phyloP scores from a whole-genome alignment of 2,113 vertebrate genomes.

The Sinocyclocheilus rhinocerous region DNA sequence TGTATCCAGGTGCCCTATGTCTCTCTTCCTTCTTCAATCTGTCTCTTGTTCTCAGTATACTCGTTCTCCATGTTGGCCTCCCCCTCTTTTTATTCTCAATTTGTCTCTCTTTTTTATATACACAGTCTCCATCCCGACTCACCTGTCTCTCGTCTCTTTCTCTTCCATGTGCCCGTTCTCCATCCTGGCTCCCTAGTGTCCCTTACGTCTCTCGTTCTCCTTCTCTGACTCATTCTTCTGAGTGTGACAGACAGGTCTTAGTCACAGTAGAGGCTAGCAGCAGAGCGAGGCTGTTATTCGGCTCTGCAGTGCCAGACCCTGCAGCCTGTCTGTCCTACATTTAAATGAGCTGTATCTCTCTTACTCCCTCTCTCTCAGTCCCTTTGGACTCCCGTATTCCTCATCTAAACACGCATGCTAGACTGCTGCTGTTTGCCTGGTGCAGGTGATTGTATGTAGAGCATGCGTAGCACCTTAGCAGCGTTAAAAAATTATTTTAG shows the following conservation, averaged over 20 bases:
- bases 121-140: neutral
- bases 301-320: slow-evolving; percentile 37
- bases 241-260: slow-evolving; percentile 50
- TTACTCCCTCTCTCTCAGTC: neutral
- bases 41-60: neutral
- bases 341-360: slow-evolving; percentile 28
- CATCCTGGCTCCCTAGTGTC: neutral
- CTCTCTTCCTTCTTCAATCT: neutral
- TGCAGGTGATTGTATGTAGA: slow-evolving; percentile 16
- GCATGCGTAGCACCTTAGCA: neutral
- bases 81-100: neutral
- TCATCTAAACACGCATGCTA: neutral
- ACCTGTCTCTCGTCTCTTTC: neutral
- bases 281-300: slow-evolving; percentile 12
- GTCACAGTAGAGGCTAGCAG: slow-evolving; percentile 44
- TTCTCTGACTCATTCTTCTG: slow-evolving; percentile 45
- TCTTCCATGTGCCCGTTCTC: neutral
- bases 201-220: slow-evolving; percentile 52
- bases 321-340: slow-evolving; percentile 61
- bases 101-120: neutral
- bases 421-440: neutral
- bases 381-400: neutral
- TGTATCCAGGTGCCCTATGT: neutral
- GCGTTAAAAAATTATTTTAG: neutral
- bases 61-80: neutral